phyloP scores from a whole-genome alignment of 1,140 invertebrate genomes.

The Arctopsyche grandis region DNA sequence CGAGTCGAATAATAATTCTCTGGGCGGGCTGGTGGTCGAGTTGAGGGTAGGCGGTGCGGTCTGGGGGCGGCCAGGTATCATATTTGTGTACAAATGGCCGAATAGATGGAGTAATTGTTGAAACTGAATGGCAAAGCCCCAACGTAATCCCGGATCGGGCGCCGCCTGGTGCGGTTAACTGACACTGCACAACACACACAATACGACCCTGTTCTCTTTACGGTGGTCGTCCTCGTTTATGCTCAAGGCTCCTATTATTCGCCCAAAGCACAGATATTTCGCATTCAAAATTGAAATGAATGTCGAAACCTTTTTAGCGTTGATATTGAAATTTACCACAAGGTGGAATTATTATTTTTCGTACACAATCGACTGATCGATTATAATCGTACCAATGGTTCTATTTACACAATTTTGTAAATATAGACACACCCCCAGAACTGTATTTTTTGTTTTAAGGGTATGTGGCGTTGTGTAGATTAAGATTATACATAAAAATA shows the following conservation, averaged over 20 bases:
- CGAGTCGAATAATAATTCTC: constrained; percentile 47
- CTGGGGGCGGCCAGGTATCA: constrained; percentile 26
- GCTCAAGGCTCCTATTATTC: neutral
- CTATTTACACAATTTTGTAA: too few relatives aligned
- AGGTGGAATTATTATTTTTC: too few relatives aligned
- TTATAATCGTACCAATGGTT: too few relatives aligned
- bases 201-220: neutral
- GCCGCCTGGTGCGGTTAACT: constrained; percentile 26
- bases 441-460: too few relatives aligned
- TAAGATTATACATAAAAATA: too few relatives aligned
- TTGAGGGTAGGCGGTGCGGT: constrained; percentile 29
- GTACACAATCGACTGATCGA: too few relatives aligned
- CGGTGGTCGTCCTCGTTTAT: constrained; percentile 1
- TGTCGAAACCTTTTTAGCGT: too few relatives aligned
- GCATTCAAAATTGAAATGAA: too few relatives aligned
- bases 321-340: too few relatives aligned
- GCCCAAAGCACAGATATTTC: constrained; percentile 1
- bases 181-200: neutral
- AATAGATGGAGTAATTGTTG: constrained; percentile 27
- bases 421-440: too few relatives aligned
- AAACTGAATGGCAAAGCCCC: constrained; percentile 28
- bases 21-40: constrained; percentile 36
- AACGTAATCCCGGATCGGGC: constrained; percentile 12
- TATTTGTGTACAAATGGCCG: constrained; percentile 38
- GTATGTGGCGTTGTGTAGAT: too few relatives aligned